phyloP scores from a whole-genome alignment of 2,113 vertebrate genomes.

The Serilophus lunatus region DNA sequence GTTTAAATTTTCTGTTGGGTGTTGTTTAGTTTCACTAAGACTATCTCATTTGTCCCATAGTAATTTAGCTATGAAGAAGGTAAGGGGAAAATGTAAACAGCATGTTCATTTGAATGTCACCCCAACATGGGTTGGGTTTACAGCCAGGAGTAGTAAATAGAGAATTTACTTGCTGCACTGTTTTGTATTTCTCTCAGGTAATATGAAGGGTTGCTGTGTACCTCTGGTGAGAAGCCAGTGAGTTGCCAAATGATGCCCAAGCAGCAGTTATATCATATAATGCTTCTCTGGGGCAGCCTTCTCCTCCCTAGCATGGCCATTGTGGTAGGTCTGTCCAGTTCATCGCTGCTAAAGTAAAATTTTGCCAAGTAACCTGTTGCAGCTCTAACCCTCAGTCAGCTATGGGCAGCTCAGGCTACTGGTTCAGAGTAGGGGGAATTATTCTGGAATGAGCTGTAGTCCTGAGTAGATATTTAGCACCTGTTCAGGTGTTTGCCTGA shows the following conservation, averaged over 20 bases:
- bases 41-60: not conserved
- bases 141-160: not conserved
- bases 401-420: not conserved
- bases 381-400: not conserved
- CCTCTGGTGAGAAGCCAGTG: not conserved
- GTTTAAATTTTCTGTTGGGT: not conserved
- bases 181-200: not conserved
- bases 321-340: not conserved
- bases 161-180: not conserved
- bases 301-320: not conserved
- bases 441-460: not conserved
- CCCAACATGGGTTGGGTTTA: not conserved
- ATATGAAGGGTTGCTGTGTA: not conserved
- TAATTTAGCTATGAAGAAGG: not conserved
- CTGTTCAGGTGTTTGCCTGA: not conserved
- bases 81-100: not conserved
- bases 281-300: not conserved
- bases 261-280: rapidly evolving
- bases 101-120: not conserved
- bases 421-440: not conserved
- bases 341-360: not conserved
- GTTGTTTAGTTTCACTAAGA: not conserved
- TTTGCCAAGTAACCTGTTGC: not conserved
- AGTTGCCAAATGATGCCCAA: not conserved
- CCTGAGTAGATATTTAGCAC: not conserved